phyloP scores from a whole-genome alignment of 1,140 invertebrate genomes.

The Ceratina australensis region DNA sequence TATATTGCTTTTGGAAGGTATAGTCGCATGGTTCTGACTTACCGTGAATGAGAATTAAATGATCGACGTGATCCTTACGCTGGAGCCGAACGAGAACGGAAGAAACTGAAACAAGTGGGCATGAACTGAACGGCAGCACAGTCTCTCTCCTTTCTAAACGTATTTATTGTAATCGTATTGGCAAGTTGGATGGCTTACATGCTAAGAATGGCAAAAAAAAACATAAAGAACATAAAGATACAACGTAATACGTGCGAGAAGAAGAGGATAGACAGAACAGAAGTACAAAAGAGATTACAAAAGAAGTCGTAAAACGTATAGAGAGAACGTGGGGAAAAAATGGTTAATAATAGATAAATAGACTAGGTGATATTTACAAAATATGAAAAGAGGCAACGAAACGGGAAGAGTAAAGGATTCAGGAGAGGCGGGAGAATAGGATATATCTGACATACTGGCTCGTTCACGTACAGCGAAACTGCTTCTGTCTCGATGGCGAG shows the following conservation, averaged over 20 bases:
- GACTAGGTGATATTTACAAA: conserved; percentile 74
- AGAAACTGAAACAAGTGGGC: conserved; percentile 57
- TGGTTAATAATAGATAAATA: conserved; percentile 71
- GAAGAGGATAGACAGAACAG: conserved; percentile 3
- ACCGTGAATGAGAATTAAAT: conserved; percentile 29
- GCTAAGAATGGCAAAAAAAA: conserved; percentile 72
- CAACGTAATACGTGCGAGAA: conserved; percentile 69
- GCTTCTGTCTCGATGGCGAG: conserved; percentile 49
- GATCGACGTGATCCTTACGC: conserved; percentile 13
- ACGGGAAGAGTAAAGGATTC: conserved; percentile 34
- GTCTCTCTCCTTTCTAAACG: conserved; percentile 70
- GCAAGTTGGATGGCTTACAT: conserved; percentile 77
- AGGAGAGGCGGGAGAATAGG: not conserved
- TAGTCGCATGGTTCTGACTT: conserved; percentile 3
- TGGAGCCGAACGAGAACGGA: conserved; percentile 34
- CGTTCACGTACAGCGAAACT: conserved; percentile 52
- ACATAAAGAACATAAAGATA: conserved; percentile 65
- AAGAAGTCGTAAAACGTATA: conserved; percentile 2
- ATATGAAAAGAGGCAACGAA: conserved; percentile 50
- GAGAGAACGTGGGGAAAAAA: conserved; percentile 33
- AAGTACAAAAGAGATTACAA: not conserved
- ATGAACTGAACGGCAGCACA: conserved; percentile 48
- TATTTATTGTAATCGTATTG: conserved; percentile 77
- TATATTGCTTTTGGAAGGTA: not conserved
- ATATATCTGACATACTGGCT: conserved; percentile 55